Conservation (phyloP, 2,113 vertebrate species). For the cat (Felis catus) region DNA sequence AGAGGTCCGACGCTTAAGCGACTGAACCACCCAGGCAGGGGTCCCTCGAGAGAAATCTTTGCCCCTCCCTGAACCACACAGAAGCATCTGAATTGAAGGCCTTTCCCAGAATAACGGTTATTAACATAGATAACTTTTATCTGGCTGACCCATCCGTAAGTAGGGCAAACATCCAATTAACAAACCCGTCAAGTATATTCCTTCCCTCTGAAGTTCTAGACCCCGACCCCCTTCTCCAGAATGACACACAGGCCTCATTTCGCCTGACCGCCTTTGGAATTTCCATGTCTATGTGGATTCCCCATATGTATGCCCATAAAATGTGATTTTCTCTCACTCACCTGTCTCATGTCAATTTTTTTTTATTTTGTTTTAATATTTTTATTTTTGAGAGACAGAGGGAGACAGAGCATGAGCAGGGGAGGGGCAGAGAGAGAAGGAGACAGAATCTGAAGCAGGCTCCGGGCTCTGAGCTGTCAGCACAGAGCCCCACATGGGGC, state of each 20-base stretch:
- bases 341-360: not conserved
- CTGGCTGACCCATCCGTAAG: not conserved
- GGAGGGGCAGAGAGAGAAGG: no score
- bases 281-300: not conserved
- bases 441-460: no score
- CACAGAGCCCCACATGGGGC: no score
- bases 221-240: not conserved
- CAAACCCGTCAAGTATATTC: not conserved
- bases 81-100: not conserved
- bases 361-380: no score
- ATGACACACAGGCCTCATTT: not conserved
- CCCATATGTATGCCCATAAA: not conserved
- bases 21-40: no score
- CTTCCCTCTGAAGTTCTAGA: not conserved
- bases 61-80: not conserved
- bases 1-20: no score
- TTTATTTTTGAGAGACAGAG: no score
- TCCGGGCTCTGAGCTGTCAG: no score
- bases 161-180: not conserved
- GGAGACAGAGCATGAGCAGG: no score
- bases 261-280: not conserved
- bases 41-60: not conserved
- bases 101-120: not conserved
- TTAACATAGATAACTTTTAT: not conserved
- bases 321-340: not conserved